A percentile compares a stretch with the other conserved stretches of the same genome.
Evolutionary conservation across 2,113 vertebrate species (phyloP).

Genomic region (Callocephalon fimbriatum): DNA sequence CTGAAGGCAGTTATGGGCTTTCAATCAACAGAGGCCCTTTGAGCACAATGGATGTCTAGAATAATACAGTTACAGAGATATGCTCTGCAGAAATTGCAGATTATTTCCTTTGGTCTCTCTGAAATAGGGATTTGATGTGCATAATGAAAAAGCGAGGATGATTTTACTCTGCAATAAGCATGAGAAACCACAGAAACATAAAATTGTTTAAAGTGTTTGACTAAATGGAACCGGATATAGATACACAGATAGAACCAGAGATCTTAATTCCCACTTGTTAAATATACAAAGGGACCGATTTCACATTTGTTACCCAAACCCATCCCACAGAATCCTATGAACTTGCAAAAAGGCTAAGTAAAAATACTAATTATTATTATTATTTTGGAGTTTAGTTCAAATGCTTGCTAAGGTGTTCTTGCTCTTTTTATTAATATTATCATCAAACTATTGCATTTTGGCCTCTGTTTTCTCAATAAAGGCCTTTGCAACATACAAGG

Average conservation of each 20-base stretch:
- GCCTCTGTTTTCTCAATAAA: neutral
- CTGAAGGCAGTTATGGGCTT: neutral
- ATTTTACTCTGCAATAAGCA: neutral
- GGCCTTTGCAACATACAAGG: neutral
- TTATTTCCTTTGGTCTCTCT: neutral
- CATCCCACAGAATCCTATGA: neutral
- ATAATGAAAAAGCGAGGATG: neutral
- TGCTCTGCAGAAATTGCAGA: neutral
- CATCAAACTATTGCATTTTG: neutral
- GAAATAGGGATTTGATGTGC: neutral
- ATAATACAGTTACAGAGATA: neutral
- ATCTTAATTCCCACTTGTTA: neutral
- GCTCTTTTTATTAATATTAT: neutral
- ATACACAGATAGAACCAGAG: neutral
- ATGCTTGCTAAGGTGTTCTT: neutral
- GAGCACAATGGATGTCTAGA: neutral
- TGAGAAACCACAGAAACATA: neutral
- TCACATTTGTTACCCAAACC: neutral
- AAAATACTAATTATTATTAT: neutral
- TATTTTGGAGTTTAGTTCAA: neutral
- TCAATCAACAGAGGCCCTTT: neutral
- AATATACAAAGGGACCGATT: rapidly evolving
- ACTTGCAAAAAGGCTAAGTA: neutral
- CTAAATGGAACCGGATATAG: neutral
- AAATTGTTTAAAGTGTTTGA: neutral